Conservation (phyloP, 1,140 invertebrate species). For the Pseudomyrmex flavicornis region DNA sequence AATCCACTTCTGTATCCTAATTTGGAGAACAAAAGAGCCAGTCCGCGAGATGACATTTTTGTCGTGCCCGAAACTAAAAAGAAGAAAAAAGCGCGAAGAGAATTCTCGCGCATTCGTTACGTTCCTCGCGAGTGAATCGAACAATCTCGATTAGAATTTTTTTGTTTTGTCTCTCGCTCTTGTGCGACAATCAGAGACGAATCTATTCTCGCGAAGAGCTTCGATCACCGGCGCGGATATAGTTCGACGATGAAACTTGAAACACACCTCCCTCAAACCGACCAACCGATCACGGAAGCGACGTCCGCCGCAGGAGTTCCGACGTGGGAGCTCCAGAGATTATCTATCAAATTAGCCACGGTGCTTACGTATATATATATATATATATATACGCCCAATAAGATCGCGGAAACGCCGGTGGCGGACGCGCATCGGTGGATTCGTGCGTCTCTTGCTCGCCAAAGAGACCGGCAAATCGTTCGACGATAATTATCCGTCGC, state of each 20-base stretch:
- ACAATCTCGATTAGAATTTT: not conserved
- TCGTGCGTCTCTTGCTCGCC: constrained; percentile 75
- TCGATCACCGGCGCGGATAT: not conserved
- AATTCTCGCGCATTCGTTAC: constrained; percentile 14
- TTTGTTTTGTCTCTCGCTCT: not conserved
- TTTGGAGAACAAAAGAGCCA: constrained; percentile 67
- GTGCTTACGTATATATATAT: not conserved
- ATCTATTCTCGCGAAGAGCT: too few relatives aligned
- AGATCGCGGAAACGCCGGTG: constrained; percentile 60
- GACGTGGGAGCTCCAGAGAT: constrained; percentile 29
- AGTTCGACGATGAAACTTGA: constrained; percentile 18
- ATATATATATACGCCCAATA: not conserved
- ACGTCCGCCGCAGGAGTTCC: constrained; percentile 31
- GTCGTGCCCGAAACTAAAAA: constrained; percentile 27
- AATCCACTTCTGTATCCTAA: constrained; percentile 73
- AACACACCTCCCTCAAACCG: constrained; percentile 9
- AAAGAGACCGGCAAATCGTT: constrained; percentile 69
- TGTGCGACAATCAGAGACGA: too few relatives aligned
- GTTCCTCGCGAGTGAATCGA: constrained; percentile 3
- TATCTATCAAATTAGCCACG: constrained; percentile 58
- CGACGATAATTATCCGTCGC: constrained; percentile 79
- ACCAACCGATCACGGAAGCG: constrained; percentile 27
- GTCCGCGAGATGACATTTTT: constrained; percentile 50
- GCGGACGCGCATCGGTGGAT: constrained; percentile 76
- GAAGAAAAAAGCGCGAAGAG: not conserved